Conservation (phyloP, 2,113 vertebrate genomes). For the Pholis gunnellus region DNA sequence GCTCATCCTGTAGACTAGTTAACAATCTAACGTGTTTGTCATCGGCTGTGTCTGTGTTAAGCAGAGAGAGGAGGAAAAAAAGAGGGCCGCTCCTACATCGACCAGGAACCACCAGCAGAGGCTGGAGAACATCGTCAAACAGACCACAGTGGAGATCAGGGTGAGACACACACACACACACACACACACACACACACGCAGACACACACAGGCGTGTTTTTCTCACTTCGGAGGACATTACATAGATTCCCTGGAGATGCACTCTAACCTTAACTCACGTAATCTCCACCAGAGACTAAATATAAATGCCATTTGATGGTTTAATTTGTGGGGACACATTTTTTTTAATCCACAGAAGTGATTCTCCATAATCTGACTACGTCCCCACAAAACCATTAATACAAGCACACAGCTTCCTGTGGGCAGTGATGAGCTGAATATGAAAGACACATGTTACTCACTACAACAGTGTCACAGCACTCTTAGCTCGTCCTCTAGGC, state of each 20-base stretch:
- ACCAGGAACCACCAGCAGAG: conserved; percentile 86
- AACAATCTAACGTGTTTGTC: conserved; percentile 18
- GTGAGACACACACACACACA: conserved; percentile 74
- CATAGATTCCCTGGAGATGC: not conserved
- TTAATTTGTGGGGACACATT: too few species aligned
- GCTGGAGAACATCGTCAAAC: conserved; percentile 87
- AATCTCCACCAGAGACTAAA: not conserved
- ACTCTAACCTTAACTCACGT: not conserved
- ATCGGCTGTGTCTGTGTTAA: conserved; percentile 22
- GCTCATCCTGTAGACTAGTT: not conserved
- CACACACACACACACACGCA: not conserved
- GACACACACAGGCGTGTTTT: too few species aligned
- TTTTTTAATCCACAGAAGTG: too few species aligned
- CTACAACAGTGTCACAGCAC: too few species aligned
- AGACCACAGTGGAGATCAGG: conserved; percentile 84
- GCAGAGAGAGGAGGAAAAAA: conserved; percentile 55
- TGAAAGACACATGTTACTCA: too few species aligned
- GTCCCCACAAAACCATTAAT: too few species aligned
- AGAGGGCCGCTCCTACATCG: conserved; percentile 36
- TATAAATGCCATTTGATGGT: not conserved
- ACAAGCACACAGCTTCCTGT: too few species aligned
- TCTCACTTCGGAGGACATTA: too few species aligned
- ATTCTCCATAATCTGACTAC: too few species aligned
- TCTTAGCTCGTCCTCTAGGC: too few species aligned
- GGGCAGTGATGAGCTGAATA: too few species aligned